phyloP scores from a whole-genome alignment of 2,797 vertebrate genomes.

The Myotis pilosus region DNA sequence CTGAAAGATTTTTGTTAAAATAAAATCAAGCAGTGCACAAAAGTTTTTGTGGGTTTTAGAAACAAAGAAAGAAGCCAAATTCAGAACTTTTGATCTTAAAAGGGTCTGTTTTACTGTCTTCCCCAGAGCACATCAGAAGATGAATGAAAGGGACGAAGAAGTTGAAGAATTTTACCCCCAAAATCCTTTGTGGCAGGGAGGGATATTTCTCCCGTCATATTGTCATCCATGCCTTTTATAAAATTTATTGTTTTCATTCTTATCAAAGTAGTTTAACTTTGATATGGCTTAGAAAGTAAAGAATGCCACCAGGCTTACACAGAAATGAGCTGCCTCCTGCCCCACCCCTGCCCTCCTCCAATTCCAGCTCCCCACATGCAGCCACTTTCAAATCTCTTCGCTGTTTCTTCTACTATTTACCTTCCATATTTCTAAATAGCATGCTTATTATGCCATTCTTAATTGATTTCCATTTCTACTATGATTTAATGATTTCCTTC shows the following conservation, averaged over 20 bases:
- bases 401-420: neutral
- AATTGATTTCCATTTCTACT: neutral
- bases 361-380: neutral
- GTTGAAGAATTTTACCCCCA: neutral
- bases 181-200: neutral
- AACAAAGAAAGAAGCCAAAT: slow-evolving; percentile 67
- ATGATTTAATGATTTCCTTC: neutral
- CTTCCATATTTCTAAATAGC: neutral
- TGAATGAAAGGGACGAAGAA: neutral
- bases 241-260: slow-evolving; percentile 46
- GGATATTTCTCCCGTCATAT: neutral
- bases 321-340: too few relatives aligned
- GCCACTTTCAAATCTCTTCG: neutral
- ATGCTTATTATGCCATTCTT: neutral
- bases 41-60: slow-evolving; percentile 55
- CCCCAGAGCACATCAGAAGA: slow-evolving; percentile 42
- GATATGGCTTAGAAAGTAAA: neutral
- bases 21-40: slow-evolving; percentile 8
- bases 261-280: neutral
- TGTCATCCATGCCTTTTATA: neutral
- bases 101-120: slow-evolving; percentile 13
- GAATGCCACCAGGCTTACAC: neutral
- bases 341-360: rapidly evolving
- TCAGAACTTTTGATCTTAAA: slow-evolving; percentile 65
- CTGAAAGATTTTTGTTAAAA: slow-evolving; percentile 43